phyloP scores from a whole-genome alignment of 2,797 vertebrate genomes.

The Sebastes variabilis region DNA sequence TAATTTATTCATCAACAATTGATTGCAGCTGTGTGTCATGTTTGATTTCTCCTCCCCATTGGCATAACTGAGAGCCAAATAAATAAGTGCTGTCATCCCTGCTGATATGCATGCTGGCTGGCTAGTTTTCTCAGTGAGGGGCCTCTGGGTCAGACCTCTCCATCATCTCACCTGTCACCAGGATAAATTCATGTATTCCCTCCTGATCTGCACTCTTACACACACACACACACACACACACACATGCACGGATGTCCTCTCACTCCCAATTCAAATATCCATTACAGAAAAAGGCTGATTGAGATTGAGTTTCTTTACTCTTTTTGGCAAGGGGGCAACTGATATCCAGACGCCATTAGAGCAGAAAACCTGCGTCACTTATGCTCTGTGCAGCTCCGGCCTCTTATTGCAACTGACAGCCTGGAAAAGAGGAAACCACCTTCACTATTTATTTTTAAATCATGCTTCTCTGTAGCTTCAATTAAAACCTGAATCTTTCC shows the following conservation, averaged over 20 bases:
- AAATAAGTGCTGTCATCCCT: constrained; percentile 38
- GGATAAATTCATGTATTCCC: constrained; percentile 13
- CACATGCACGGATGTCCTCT: constrained; percentile 10
- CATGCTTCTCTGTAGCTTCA: constrained; percentile 20
- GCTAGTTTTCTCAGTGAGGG: constrained; percentile 14
- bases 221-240: neutral
- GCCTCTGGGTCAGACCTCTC: constrained; percentile 31
- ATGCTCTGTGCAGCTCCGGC: constrained; percentile 27
- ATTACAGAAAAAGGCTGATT: constrained; percentile 58
- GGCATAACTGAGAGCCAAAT: constrained; percentile 21
- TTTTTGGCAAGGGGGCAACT: constrained; percentile 33
- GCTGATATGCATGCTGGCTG: constrained; percentile 21
- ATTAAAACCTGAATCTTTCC: constrained; percentile 43
- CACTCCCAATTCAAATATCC: constrained; percentile 58
- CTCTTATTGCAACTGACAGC: constrained; percentile 55
- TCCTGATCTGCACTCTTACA: neutral
- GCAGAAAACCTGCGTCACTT: constrained; percentile 57
- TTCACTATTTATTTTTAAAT: neutral
- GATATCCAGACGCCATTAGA: constrained; percentile 44
- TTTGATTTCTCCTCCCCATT: constrained; percentile 1
- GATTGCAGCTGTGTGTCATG: constrained; percentile 11
- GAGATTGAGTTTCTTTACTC: constrained; percentile 51
- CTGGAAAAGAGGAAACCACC: constrained; percentile 39
- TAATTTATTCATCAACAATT: neutral
- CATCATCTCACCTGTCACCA: constrained; percentile 38